Conservation (phyloP, 53 echinoderm and acorn worm genomes). For the Henricia sp. region DNA sequence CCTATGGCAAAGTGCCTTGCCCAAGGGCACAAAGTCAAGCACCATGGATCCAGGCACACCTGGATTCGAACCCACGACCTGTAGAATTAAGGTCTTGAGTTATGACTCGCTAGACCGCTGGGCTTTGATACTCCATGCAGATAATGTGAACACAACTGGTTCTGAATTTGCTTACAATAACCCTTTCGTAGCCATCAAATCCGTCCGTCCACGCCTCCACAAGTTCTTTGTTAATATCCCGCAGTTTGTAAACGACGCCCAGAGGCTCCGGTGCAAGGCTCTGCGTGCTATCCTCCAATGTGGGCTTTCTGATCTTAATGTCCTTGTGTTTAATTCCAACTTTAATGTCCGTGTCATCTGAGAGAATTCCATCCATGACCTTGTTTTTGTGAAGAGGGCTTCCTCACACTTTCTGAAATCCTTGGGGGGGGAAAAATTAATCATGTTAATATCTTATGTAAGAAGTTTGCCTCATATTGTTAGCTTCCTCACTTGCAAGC, state of each 20-base stretch:
- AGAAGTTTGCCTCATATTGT: background rate
- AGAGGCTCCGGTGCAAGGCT: conserved; percentile 50
- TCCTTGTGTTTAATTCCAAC: conserved; percentile 83
- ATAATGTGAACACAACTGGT: background rate
- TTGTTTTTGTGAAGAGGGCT: background rate
- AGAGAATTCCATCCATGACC: conserved; percentile 79
- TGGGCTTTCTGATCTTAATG: conserved; percentile 84
- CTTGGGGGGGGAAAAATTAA: background rate
- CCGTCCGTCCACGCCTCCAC: conserved; percentile 85
- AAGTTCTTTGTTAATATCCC: conserved; percentile 91
- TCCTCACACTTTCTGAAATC: too few species aligned
- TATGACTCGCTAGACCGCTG: too few species aligned
- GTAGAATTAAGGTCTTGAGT: too few species aligned
- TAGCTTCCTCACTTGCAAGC: too few species aligned
- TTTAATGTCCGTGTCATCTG: conserved; percentile 59
- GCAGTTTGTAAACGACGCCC: conserved; percentile 81
- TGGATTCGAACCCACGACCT: too few species aligned
- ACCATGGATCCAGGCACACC: too few species aligned
- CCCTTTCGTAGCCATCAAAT: conserved; percentile 84
- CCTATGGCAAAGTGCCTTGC: too few species aligned
- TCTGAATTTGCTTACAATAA: conserved; percentile 72
- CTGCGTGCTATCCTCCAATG: conserved; percentile 49
- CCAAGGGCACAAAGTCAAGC: too few species aligned
- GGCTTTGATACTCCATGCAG: background rate
- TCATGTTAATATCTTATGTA: background rate